These are phyloP conservation scores for Eptatretus atami DNA, from an alignment of 2,797 vertebrate genomes.

Conservation along the genomic window DNA sequence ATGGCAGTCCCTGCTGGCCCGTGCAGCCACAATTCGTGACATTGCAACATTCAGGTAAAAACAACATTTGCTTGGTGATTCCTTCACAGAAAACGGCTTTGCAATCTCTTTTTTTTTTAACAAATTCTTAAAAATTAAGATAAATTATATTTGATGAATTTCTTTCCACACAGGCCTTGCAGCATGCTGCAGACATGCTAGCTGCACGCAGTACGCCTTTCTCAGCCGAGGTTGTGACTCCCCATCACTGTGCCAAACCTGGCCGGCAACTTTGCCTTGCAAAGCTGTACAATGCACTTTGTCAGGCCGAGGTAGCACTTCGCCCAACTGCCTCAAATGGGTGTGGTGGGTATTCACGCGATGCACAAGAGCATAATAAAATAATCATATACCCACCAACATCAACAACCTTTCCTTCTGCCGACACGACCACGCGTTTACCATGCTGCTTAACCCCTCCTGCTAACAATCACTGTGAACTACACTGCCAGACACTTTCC, in stretches of 20 bases:
- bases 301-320: constrained; percentile 38
- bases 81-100: neutral
- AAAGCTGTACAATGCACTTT: constrained; percentile 55
- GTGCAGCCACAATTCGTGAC: constrained; percentile 52
- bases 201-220: constrained; percentile 39
- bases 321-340: no score
- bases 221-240: constrained; percentile 36
- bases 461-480: no score
- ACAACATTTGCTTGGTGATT: neutral
- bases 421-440: no score
- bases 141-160: constrained; percentile 7
- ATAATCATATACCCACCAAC: no score
- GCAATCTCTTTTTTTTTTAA: neutral
- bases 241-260: constrained; percentile 40
- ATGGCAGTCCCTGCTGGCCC: constrained; percentile 56
- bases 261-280: constrained; percentile 40
- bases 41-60: constrained; percentile 38
- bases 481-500: no score
- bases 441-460: no score
- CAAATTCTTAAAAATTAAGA: neutral
- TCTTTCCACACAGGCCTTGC: constrained; percentile 28
- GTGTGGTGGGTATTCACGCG: no score
- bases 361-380: no score
- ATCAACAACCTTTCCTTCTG: no score
- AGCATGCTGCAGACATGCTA: constrained; percentile 77